Evolutionary conservation across 2,113 vertebrate species (phyloP).

Genomic region (Dipodomys ordii): DNA sequence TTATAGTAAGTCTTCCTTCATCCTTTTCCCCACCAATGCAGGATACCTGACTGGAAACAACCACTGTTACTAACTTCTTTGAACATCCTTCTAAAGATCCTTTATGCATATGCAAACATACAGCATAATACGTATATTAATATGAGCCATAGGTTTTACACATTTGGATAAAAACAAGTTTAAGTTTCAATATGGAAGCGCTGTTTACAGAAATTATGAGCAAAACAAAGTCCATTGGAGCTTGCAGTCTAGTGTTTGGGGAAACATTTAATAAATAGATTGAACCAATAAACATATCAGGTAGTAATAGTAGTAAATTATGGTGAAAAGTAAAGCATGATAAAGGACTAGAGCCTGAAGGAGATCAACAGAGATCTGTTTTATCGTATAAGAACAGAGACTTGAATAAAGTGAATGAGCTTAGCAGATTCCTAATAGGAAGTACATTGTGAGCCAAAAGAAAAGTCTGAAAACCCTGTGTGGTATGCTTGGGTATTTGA

Average conservation of each 20-base stretch:
- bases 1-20: background rate
- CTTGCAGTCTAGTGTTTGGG: conserved; percentile 5
- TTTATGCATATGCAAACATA: background rate
- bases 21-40: background rate
- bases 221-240: background rate
- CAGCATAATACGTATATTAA: background rate
- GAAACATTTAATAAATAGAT: background rate
- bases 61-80: conserved; percentile 15
- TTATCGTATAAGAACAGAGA: background rate
- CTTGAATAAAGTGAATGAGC: background rate
- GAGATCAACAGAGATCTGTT: background rate
- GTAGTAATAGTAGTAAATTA: background rate
- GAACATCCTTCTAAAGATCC: background rate
- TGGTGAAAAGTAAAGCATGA: background rate
- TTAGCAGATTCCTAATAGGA: background rate
- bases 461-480: background rate
- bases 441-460: background rate
- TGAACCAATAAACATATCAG: conserved; percentile 12
- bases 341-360: background rate
- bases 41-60: background rate
- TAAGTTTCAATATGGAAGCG: background rate
- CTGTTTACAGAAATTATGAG: conserved; percentile 52
- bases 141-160: conserved; percentile 23
- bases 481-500: background rate
- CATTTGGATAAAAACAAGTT: background rate